Percentiles rank a stretch among this genome's conserved stretches.
Evolutionary conservation across 1,140 invertebrate genomes (phyloP).

Genomic region (Mesaphorura yosii): DNA sequence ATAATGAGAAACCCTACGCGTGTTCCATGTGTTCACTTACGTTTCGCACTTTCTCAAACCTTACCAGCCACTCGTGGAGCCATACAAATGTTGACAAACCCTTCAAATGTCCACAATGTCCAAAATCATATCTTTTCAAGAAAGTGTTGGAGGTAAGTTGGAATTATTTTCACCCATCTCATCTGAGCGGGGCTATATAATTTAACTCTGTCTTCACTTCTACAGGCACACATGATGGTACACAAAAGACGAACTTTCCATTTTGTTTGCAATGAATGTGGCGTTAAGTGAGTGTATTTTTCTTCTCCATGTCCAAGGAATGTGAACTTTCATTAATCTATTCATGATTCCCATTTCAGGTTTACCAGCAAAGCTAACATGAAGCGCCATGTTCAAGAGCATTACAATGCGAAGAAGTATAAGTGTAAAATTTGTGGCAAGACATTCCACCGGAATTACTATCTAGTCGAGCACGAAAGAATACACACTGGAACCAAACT

Average conservation of each 20-base stretch:
- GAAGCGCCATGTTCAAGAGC: slow-evolving; percentile 75
- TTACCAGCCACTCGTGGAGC: slow-evolving; percentile 78
- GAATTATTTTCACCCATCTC: neutral
- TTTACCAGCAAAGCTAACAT: slow-evolving; percentile 73
- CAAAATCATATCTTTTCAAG: slow-evolving; percentile 60
- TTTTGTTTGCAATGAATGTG: slow-evolving; percentile 85
- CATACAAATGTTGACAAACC: slow-evolving; percentile 71
- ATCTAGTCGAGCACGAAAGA: slow-evolving; percentile 71
- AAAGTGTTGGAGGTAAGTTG: slow-evolving; percentile 25
- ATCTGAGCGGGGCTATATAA: neutral
- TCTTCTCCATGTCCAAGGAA: no score
- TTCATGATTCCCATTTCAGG: no score
- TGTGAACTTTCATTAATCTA: no score
- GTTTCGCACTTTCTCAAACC: slow-evolving; percentile 78
- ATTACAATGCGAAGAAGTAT: slow-evolving; percentile 76
- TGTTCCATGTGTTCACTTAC: slow-evolving; percentile 72
- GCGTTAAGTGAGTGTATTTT: no score
- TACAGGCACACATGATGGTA: slow-evolving; percentile 25
- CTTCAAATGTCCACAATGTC: slow-evolving; percentile 66
- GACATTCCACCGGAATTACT: slow-evolving; percentile 72
- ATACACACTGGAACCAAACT: slow-evolving; percentile 72
- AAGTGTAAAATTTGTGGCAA: slow-evolving; percentile 78
- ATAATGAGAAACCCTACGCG: slow-evolving; percentile 52
- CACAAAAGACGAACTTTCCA: slow-evolving; percentile 25
- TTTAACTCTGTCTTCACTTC: slow-evolving; percentile 12